Evolutionary conservation across 2,888 invertebrate genomes (phyloP).

Genomic region (Dioctria rufipes): DNA sequence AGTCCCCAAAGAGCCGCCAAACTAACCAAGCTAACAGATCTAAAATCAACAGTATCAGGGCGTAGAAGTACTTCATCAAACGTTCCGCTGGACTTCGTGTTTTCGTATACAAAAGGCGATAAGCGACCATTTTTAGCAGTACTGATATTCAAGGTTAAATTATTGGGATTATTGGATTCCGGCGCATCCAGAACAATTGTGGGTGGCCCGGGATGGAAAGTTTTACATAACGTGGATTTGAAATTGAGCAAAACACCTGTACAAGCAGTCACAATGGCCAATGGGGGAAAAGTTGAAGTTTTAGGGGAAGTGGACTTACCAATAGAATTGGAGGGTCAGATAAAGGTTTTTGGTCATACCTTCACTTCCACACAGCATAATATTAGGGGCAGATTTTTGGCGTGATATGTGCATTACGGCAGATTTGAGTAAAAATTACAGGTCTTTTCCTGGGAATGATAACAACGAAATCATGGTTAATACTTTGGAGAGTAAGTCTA

Average conservation of each 20-base stretch:
- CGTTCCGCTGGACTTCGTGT: too few species aligned
- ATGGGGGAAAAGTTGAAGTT: not conserved
- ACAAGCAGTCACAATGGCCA: not conserved
- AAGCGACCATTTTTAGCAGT: too few species aligned
- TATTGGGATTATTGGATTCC: slow-evolving; percentile 43
- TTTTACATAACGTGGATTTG: slow-evolving; percentile 15
- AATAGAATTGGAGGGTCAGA: not conserved
- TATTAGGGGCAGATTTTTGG: slow-evolving; percentile 15
- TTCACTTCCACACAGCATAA: not conserved
- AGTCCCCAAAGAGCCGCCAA: too few species aligned
- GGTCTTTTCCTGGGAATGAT: not conserved
- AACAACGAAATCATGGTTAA: too few species aligned
- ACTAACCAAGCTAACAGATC: too few species aligned
- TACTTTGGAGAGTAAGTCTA: too few species aligned
- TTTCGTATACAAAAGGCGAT: too few species aligned
- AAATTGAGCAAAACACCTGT: not conserved
- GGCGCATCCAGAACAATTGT: slow-evolving; percentile 37
- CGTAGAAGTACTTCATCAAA: too few species aligned
- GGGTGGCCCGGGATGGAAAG: slow-evolving; percentile 29
- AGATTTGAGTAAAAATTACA: not conserved
- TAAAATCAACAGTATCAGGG: too few species aligned
- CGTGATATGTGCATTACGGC: not conserved
- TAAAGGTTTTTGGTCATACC: slow-evolving; percentile 6
- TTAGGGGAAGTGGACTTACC: not conserved
- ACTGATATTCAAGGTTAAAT: too few species aligned